Evolutionary conservation across 2,113 vertebrate genomes (phyloP), one percentile per base, ranked within the genome.

Genomic region (Anarhynchus alexandrinus): DNA sequence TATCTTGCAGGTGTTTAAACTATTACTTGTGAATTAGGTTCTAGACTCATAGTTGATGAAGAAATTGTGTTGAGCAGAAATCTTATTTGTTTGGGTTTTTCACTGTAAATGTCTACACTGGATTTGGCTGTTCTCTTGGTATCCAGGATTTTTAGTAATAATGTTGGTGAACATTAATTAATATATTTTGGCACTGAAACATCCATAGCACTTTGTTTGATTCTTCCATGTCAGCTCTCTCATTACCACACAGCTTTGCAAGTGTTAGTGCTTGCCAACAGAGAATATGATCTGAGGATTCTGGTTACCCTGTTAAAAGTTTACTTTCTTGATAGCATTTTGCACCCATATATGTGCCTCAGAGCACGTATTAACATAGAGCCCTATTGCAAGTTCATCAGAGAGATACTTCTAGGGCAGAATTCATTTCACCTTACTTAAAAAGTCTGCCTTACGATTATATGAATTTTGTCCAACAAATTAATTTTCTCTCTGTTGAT

Each of bases 11-110:
- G 40, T 87, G 58, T 62, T 92, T 79, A 27, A 81, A 72, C 61
- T 42, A 20, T 59, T 20, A 14, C 38, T 82, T 43, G 21, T 47
- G 49, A 73, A 67, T 34, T 84, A 58, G 54, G 57, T 27, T 10
- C 7, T 34, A 67, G 83, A 19, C 18, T 91, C 9, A 1, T 6
- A 22, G 66, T 19, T 64, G 59, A 49, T 82, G 82, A 47, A 93
- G 82, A 59, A 92, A 90, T 47, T 73, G 23, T 47, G 62, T 51
- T 64, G 58, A 86, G 76, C 71, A 88, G 59, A 88, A 80, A 51
- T 54, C 57, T 85, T 26, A 20, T 12, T 61, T 62, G 17, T 78
- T 64, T 59, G 42, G 38, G 29, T 57, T 86, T 84, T 84, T 86
- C 51, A 21, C 59, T 93, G 2, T 32, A 47, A 58, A n/a, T 5